Evolutionary conservation across 1,140 invertebrate species (phyloP), one percentile per base, ranked within the genome.

Genomic region (Ericerus pela): DNA sequence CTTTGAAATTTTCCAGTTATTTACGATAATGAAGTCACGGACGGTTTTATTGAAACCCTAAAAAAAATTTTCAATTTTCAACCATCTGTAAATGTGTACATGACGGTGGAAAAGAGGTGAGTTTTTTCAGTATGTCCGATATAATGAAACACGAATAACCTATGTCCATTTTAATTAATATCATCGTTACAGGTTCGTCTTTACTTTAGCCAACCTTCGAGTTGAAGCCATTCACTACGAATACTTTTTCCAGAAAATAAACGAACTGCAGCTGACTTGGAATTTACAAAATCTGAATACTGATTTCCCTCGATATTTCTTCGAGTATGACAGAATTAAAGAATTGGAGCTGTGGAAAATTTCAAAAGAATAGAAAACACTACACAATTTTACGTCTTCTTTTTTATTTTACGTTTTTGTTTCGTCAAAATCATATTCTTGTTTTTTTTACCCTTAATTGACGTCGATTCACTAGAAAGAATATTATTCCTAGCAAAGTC

Each of bases 11-110:
- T 76, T 79, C 51, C 68, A 88, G 84, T 92, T 4, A 80, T 94
- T 29, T 94, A 94, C 72, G 84, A 90, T 66, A 81, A 88, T 59
- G 75, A 79, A 57, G 75, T 92, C 20, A 92, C 88, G 10, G 78
- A 85, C 56, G 84, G 80, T 0, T 90, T 93, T 64, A 75, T 92
- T 2, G 69, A 73, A 10, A 84, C 85, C 0, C 70, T 90, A 43
- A 74, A 80, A 58, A 77, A 78, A 62, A 70, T 92, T 10, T 68
- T 92, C 28, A 70, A 70, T 26, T 70, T 72, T 1, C 71, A 75
- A 12, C 72, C 72, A 1, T 66, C 70, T 33, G 82, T 83, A 68
- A 75, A 68, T 8, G 68, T 85, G 16, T 88, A 83, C 59, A 72
- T 93, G 24, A 81, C 85, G 2, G 63, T 92, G 36, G 88, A 93